Evolutionary conservation across 2,888 invertebrate species (phyloP), one percentile per base, ranked within the genome.

Genomic region (Lithosia quadra): DNA sequence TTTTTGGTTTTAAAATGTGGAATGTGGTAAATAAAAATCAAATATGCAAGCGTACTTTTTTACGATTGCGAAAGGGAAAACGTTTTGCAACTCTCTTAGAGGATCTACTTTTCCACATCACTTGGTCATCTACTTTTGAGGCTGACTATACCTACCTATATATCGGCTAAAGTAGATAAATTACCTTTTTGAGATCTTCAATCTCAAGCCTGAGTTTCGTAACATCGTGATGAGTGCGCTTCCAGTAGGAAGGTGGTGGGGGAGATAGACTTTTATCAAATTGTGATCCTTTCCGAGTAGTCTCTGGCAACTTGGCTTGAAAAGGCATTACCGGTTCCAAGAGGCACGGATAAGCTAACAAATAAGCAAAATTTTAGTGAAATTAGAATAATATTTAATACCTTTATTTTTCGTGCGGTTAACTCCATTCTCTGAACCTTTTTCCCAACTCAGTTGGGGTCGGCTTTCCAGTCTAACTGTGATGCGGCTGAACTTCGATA

Each of bases 121-220:
- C n/a, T n/a, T n/a, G n/a, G 28, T 28, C 28, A 5, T 28, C 28
- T 5, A 28, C n/a, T n/a, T n/a, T n/a, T n/a, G n/a, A n/a, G n/a
- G n/a, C n/a, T n/a, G n/a, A n/a, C n/a, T n/a, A n/a, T 33, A 22
- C 21, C 7, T 55, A 0, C 2, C 4, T 55, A 34, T 63, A 22
- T 13, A 8, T 3, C 18, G 4, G 22, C 9, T 57, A 9, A 59
- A 34, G n/a, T 21, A 13, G 11, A 13, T 21, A 22, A 57, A 24
- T 60, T 63, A 92, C 93, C 88, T 91, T 93, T 76, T 90, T 91
- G 1, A 92, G 80, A 68, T 87, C 81, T 76, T 90, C 90, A 63
- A 92, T 83, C 80, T 92, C 88, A 33, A 78, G 71, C 71, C 84
- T 86, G 18, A 92, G 84, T 15, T 86, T 81, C 2, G 85, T 86